A percentile compares a stretch with the other conserved stretches of the same genome.
Conservation (phyloP, 2,113 vertebrate species). For the Copsychus sechellarum region DNA sequence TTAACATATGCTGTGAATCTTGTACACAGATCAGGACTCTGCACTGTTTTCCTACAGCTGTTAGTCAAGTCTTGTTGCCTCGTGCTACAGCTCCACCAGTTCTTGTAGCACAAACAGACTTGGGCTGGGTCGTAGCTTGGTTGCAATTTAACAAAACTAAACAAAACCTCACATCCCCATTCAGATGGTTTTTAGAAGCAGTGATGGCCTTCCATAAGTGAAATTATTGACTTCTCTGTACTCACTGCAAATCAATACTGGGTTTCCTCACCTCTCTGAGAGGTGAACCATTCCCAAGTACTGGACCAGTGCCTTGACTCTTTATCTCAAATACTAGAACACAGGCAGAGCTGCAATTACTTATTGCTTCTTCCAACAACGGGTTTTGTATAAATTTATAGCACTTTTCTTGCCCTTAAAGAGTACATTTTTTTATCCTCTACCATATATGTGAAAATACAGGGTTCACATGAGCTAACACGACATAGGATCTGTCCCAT, state of each 20-base stretch:
- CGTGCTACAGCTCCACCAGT: not conserved
- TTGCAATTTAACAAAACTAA: slow-evolving; percentile 12
- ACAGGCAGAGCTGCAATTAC: not conserved
- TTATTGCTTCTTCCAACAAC: not conserved
- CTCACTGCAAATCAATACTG: not conserved
- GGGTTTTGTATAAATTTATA: not conserved
- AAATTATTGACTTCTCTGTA: not conserved
- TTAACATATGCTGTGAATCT: slow-evolving; percentile 67
- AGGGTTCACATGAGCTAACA: not conserved
- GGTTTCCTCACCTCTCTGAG: not conserved
- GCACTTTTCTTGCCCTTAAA: not conserved
- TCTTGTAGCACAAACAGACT: slow-evolving; percentile 38
- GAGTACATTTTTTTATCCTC: not conserved
- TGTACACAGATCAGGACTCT: slow-evolving; percentile 30
- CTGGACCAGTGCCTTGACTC: not conserved
- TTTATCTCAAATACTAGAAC: not conserved
- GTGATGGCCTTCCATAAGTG: not conserved
- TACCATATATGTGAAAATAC: not conserved
- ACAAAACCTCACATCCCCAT: not conserved
- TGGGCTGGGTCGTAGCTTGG: slow-evolving; percentile 4
- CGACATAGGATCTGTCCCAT: not conserved
- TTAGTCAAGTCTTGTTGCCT: slow-evolving; percentile 30
- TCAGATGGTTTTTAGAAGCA: not conserved
- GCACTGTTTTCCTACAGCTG: not conserved
- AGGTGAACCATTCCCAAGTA: not conserved